Conservation (phyloP, 1,140 invertebrate genomes). For the Brachionus paranguensis region DNA sequence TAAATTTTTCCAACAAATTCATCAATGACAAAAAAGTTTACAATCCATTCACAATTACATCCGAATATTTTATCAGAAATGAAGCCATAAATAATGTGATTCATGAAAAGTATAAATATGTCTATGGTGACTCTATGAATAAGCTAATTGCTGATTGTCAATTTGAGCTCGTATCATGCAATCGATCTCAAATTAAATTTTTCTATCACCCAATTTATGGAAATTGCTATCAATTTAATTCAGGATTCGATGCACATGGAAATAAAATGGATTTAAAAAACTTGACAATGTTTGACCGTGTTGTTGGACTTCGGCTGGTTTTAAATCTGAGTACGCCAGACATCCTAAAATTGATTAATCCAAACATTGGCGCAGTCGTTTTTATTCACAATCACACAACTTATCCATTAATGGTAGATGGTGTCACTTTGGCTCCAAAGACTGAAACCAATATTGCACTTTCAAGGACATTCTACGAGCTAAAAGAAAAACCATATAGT, state of each 20-base stretch:
- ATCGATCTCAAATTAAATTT: background rate
- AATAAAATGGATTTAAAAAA: background rate
- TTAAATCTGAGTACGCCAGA: background rate
- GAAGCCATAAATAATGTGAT: background rate
- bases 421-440: background rate
- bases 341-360: background rate
- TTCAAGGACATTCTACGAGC: background rate
- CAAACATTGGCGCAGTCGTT: background rate
- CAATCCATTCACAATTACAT: background rate
- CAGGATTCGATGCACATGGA: background rate
- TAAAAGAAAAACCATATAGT: background rate
- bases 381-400: background rate
- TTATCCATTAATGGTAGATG: background rate
- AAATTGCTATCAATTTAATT: background rate
- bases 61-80: background rate
- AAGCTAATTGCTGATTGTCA: background rate
- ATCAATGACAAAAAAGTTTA: background rate
- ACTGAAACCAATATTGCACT: background rate
- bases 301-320: background rate
- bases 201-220: background rate
- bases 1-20: background rate
- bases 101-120: background rate
- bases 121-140: background rate
- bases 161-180: background rate
- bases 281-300: background rate